Conservation (phyloP, 2,797 vertebrate genomes). For the Melanogrammus aeglefinus region DNA sequence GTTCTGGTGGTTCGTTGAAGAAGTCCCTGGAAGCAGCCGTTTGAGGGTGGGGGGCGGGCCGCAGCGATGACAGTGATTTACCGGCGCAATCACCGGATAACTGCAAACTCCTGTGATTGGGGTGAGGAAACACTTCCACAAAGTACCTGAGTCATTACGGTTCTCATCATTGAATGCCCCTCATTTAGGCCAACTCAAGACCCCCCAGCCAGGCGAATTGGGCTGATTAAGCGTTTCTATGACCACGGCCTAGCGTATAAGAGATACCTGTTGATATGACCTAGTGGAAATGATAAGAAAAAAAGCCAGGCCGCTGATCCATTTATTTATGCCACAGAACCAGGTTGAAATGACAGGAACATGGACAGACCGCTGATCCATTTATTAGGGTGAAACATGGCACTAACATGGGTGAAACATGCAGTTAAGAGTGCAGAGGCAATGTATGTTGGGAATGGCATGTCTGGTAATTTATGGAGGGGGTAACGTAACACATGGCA, state of each 20-base stretch:
- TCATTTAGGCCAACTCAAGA: slow-evolving; percentile 20
- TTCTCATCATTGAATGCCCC: slow-evolving; percentile 32
- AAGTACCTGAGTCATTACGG: slow-evolving; percentile 16
- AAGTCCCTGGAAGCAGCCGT: background rate
- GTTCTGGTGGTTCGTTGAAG: background rate
- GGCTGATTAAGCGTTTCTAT: background rate
- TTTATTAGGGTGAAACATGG: no score
- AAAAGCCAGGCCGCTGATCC: no score
- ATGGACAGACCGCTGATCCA: no score
- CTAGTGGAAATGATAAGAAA: background rate
- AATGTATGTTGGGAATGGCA: no score
- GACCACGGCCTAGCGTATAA: background rate
- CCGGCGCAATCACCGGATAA: slow-evolving; percentile 25
- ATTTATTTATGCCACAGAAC: no score
- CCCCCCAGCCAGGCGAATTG: background rate
- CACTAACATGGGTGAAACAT: no score
- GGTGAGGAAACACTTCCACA: slow-evolving; percentile 27
- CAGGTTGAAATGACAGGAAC: no score
- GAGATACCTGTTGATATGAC: background rate
- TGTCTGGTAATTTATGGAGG: no score
- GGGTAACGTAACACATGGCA: no score
- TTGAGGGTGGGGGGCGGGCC: background rate
- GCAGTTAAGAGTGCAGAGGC: no score
- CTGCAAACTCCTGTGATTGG: slow-evolving; percentile 29
- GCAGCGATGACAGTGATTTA: slow-evolving; percentile 26